Evolutionary conservation across 35 echinoderm and acorn worm species (phyloP).

Genomic region (Apostichopus californicus): DNA sequence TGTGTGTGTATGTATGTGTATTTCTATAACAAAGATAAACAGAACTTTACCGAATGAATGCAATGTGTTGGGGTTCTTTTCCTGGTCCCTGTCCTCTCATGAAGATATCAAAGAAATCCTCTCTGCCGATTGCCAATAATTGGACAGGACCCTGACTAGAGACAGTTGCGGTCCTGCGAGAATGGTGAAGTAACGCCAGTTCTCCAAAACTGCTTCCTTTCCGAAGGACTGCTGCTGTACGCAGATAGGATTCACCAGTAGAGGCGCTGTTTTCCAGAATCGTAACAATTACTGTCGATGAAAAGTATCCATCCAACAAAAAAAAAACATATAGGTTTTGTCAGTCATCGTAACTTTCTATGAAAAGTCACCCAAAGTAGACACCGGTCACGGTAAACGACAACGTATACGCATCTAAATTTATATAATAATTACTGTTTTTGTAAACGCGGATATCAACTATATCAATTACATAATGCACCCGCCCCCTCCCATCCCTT

Average conservation of each 20-base stretch:
- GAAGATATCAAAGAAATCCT: conserved; percentile 97
- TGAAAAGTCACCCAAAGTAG: no score
- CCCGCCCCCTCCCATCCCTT: no score
- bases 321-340: no score
- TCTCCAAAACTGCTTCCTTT: conserved; percentile 93
- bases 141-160: conserved; percentile 86
- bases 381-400: no score
- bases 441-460: no score
- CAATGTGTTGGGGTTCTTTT: conserved; percentile 75
- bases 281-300: conserved; percentile 75
- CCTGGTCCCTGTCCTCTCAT: conserved; percentile 86
- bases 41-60: conserved; percentile 70
- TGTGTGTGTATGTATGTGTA: no score
- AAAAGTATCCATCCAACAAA: neutral
- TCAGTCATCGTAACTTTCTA: no score
- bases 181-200: conserved; percentile 83
- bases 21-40: no score
- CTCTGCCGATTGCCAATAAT: conserved; percentile 84
- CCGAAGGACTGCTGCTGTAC: conserved; percentile 84
- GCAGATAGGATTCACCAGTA: conserved; percentile 69
- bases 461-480: no score
- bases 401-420: no score
- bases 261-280: conserved; percentile 69
- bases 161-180: conserved; percentile 83
- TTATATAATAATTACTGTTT: no score